Evolutionary conservation across 2,797 vertebrate species (phyloP), one percentile per base, ranked within the genome.

Genomic region (Smutsia temminckii): DNA sequence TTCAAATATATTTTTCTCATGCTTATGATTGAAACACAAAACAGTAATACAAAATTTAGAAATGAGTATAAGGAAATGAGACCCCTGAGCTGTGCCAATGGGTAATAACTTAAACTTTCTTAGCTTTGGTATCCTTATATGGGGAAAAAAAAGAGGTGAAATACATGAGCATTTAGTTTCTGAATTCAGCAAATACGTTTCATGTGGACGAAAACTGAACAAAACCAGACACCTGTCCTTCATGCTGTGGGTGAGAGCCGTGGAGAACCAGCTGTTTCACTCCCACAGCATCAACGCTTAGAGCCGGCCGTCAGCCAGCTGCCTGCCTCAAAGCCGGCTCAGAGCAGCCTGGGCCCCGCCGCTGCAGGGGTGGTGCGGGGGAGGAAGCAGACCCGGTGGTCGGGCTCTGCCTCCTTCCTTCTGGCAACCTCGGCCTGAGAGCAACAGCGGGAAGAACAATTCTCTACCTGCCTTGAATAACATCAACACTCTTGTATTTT

Each of bases 241-340:
- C 49, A 4, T 5, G 10, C 11, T 17, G 2, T 2, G 6, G 6
- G 16, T 4, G 21, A n/a, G 3, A 71, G 27, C 18, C 8, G 6
- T 1, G 3, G 3, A 18, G 25, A 88, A 42, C 32, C 6, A 79
- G 49, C 40, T 2, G 5, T 23, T 84, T 42, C 17, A 20, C 17
- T 53, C 14, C n/a, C 40, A 17, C 13, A 40, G 25, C 6, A 40
- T 16, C n/a, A 25, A 10, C 0, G 37, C 64, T 78, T 46, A 72
- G 89, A 10, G 64, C 79, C 75, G 23, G 81, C 46, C 37, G 61
- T 29, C 72, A 37, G 77, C 57, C 37, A 25, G 71, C 55, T 6
- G 20, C 53, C 64, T 27, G 29, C 61, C 55, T 46, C 32, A 23
- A 78, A 63, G 5, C 95, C 95, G 96, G 96, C 96, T 27, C n/a